phyloP scores from a whole-genome alignment of 2,113 vertebrate genomes.

The Bufo gargarizans region DNA sequence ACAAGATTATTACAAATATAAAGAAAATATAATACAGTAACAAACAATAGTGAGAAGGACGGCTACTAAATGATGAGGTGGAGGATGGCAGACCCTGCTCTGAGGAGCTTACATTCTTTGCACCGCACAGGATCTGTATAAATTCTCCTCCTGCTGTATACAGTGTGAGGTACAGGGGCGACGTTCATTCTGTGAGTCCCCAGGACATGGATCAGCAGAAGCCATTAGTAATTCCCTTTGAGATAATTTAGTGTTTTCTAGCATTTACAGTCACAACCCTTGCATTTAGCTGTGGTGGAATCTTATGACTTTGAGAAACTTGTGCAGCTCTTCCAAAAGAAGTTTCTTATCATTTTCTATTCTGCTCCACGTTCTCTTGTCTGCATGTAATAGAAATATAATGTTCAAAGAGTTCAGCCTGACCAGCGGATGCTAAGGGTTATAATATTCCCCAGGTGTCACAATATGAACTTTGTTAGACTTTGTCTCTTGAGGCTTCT shows the following conservation, averaged over 20 bases:
- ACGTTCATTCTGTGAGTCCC: background rate
- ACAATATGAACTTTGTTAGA: background rate
- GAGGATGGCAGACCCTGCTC: constrained; percentile 13
- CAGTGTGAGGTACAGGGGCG: background rate
- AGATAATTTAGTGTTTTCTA: background rate
- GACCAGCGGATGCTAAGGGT: background rate
- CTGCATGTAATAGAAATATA: background rate
- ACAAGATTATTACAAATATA: constrained; percentile 53
- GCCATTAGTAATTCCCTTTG: background rate
- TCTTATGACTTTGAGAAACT: background rate
- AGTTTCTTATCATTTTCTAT: background rate
- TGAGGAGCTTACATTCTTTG: constrained; percentile 38
- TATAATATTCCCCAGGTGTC: background rate
- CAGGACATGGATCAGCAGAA: background rate
- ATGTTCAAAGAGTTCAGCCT: background rate
- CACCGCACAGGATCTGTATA: background rate
- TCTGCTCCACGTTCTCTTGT: background rate
- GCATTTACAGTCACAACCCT: background rate
- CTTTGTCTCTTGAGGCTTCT: background rate
- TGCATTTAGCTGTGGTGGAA: background rate
- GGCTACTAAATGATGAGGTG: constrained; percentile 24
- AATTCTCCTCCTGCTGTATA: background rate
- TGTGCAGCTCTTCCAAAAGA: background rate
- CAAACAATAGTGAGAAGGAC: constrained; percentile 45
- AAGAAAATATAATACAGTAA: constrained; percentile 53